These are phyloP conservation scores for Phrynocephalus vlangalii DNA, from an alignment of 2,797 vertebrate genomes.

Conservation along the genomic window DNA sequence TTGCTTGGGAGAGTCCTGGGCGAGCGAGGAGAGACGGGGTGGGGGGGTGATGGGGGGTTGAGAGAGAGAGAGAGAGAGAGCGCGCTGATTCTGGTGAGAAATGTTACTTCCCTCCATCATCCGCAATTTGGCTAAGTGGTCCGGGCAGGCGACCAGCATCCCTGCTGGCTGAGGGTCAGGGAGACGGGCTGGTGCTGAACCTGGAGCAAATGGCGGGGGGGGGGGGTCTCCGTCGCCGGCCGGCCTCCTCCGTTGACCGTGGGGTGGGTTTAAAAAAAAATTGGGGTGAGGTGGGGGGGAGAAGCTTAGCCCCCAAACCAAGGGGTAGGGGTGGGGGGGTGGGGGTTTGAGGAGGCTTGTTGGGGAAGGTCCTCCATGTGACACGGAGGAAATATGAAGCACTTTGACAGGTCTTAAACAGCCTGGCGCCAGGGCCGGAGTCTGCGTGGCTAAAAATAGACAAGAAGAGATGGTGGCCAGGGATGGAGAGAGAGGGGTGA, in stretches of 20 bases:
- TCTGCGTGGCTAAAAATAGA: conserved; percentile 92
- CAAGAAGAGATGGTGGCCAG: conserved; percentile 84
- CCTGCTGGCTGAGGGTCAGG: conserved; percentile 82
- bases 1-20: too few relatives aligned
- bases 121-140: conserved; percentile 83
- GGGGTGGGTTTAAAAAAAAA: conserved; percentile 27
- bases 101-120: conserved; percentile 88
- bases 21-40: conserved; percentile 2
- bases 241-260: conserved; percentile 47
- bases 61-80: background rate
- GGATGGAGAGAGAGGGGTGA: conserved; percentile 73
- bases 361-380: conserved; percentile 81
- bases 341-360: conserved; percentile 59
- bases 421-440: conserved; percentile 96
- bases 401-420: conserved; percentile 98
- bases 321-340: background rate
- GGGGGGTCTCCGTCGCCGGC: conserved; percentile 56
- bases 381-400: conserved; percentile 94
- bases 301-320: background rate
- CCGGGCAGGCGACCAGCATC: conserved; percentile 81
- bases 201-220: conserved; percentile 75
- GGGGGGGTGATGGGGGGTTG: background rate
- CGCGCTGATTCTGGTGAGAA: conserved; percentile 80
- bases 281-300: background rate
- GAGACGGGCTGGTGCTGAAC: conserved; percentile 76